phyloP scores from a whole-genome alignment of 2,797 vertebrate genomes.

The Urocyon cinereoargenteus region DNA sequence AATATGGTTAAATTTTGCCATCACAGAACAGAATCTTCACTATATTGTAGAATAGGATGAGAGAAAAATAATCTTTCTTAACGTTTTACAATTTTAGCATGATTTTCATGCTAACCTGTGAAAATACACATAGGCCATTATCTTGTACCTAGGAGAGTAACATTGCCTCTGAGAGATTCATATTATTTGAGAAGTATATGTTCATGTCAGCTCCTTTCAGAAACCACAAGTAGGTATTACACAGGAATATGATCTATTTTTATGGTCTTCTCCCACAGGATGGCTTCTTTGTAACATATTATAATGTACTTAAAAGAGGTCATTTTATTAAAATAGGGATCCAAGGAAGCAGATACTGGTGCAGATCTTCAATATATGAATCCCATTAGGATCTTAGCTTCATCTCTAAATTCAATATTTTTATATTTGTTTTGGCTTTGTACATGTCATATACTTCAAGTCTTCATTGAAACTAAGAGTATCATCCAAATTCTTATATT shows the following conservation, averaged over 20 bases:
- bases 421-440: not conserved
- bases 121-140: slow-evolving; percentile 33
- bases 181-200: slow-evolving; percentile 31
- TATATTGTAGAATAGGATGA: not conserved
- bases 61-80: slow-evolving; percentile 4
- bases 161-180: slow-evolving; percentile 61
- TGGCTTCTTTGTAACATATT: slow-evolving; percentile 46
- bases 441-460: not conserved
- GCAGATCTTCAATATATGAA: not conserved
- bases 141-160: slow-evolving; percentile 22
- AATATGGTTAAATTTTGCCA: not conserved
- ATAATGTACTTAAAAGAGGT: slow-evolving; percentile 71
- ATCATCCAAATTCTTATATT: slow-evolving; percentile 26
- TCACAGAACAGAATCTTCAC: not conserved
- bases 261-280: slow-evolving; percentile 69
- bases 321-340: slow-evolving; percentile 59
- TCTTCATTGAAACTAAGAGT: not conserved
- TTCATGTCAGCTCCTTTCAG: slow-evolving; percentile 65
- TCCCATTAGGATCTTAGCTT: slow-evolving; percentile 24
- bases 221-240: slow-evolving; percentile 72
- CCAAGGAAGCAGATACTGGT: slow-evolving; percentile 24
- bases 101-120: slow-evolving; percentile 58
- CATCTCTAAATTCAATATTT: not conserved
- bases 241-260: slow-evolving; percentile 79
- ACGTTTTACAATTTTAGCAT: not conserved